Base-by-base conservation (phyloP, 2,113 vertebrate genomes). In the Cranoglanis bouderius region DNA sequence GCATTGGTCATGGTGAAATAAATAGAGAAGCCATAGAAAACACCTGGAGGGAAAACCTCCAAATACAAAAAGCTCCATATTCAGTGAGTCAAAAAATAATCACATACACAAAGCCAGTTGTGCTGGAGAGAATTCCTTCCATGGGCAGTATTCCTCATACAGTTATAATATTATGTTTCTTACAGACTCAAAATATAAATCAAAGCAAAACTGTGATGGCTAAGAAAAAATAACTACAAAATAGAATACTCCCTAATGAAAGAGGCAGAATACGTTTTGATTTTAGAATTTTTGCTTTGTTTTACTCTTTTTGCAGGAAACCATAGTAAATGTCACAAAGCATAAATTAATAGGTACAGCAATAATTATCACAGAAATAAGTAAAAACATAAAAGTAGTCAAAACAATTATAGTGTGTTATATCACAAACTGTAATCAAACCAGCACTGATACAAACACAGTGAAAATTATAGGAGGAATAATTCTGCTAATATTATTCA, bases 21-120 rank as follows among this genome's bases (percentile, higher is more conserved):
- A 57, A 59, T 40, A 61, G 12, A 61, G 12, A 40, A 83, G 81
- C 21, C 13, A 82, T 78, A 82, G 55, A 82, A 82, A 82, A 82
- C 81, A 59, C 51, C 35, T 82, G 32, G 55, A 61, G 35, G 55
- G 8, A 38, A 59, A 83, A 83, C 24, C 9, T 46, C n/a, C 19
- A 85, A 72, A 85, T 85, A 85, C 21, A 29, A 61, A 38, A 83
- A 32, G 49, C 49, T 53, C 7, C 55, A 40, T 59, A 38, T 21
- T 57, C n/a, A 59, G 53, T 16, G 55, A 61, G 32, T 40, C 32
- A 38, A 61, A 83, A 82, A n/a, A 82, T 5, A 82, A 35, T 10
- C n/a, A 29, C 18, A 29, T 18, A 19, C 46, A 78, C 43, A n/a
- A 78, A 78, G 26, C 43, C 43, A 80, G 29, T 51, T 9, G 4